Base-by-base conservation (phyloP, 2,888 invertebrate species). In the Eupithecia inturbata region DNA sequence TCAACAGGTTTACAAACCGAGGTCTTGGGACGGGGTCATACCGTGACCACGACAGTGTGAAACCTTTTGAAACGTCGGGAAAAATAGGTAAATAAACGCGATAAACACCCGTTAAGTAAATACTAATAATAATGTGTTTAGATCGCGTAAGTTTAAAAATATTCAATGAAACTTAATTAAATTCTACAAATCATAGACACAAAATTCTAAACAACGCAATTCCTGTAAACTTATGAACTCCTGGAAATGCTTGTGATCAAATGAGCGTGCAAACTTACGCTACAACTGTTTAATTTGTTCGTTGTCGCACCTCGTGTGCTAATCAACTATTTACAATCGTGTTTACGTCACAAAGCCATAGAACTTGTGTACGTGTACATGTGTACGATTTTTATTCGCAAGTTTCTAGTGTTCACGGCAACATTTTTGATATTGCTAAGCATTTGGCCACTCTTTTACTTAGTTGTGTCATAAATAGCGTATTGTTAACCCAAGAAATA, bases 221-320 rank as follows among this genome's bases (percentile, higher is more conserved):
- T 22, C 49, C 49, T 53, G 16, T 53, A 22, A 53, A 53, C 9
- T n/a, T 53, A n/a, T 62, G 62, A 62, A 31, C 7, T 31, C 62
- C 31, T 62, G 31, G 31, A 31, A 62, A 62, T 62, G 26, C 16
- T 26, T 14, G 62, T 57, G 57, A 16, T 19, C 9, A 31, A 62
- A 62, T 62, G 3, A 62, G 31, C 31, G 62, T 68, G 31, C 39
- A 66, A 60, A 19, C 33, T n/a, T 70, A 64, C 64, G 39, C 64
- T 64, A 64, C 64, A 64, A 62, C 19, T 31, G 28, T 31, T 31
- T 62, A 62, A 62, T 60, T 60, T 19, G 31, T 19, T 28, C 57
- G 19, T 62, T 62, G 19, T 62, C 10, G 62, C 62, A 31, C 28
- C 62, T 16, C 28, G 31, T 62, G 28, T 19, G 31, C 31, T 62